A percentile compares a stretch with the other conserved stretches of the same genome.
Evolutionary conservation across 2,113 vertebrate species (phyloP).

Genomic region (Aspidoscelis tigris): DNA sequence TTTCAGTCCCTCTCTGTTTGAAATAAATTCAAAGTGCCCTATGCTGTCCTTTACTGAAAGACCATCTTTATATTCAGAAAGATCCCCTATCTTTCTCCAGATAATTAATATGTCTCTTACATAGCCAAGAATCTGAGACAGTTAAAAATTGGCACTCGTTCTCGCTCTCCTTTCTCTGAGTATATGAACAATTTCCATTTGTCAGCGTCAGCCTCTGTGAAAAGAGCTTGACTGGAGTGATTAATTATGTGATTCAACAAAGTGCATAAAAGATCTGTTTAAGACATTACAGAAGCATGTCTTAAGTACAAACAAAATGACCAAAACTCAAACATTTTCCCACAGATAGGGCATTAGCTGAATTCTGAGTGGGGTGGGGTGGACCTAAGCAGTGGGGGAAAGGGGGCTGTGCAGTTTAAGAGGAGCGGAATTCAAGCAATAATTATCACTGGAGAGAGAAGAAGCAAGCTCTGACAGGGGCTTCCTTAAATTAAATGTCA

Average conservation of each 20-base stretch:
- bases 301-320: conserved; percentile 14
- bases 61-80: conserved; percentile 25
- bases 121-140: conserved; percentile 34
- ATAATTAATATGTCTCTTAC: conserved; percentile 43
- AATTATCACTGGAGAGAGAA: neutral
- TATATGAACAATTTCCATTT: conserved; percentile 36
- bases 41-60: conserved; percentile 13
- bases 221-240: conserved; percentile 21
- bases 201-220: conserved; percentile 29
- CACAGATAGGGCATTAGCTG: neutral
- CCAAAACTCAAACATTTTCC: conserved; percentile 5
- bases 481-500: neutral
- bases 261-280: conserved; percentile 33
- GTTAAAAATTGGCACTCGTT: conserved; percentile 31
- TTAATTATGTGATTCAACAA: conserved; percentile 37
- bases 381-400: neutral
- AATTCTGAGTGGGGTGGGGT: neutral
- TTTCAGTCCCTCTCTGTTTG: too few species aligned
- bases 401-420: neutral
- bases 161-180: neutral
- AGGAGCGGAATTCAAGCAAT: neutral
- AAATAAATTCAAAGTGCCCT: conserved; percentile 6
- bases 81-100: conserved; percentile 22
- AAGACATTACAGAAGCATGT: conserved; percentile 28
- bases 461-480: neutral